Percentiles rank a stretch among this genome's conserved stretches.
Conservation (phyloP, 2,113 vertebrate species). For the Morphnarchus princeps region DNA sequence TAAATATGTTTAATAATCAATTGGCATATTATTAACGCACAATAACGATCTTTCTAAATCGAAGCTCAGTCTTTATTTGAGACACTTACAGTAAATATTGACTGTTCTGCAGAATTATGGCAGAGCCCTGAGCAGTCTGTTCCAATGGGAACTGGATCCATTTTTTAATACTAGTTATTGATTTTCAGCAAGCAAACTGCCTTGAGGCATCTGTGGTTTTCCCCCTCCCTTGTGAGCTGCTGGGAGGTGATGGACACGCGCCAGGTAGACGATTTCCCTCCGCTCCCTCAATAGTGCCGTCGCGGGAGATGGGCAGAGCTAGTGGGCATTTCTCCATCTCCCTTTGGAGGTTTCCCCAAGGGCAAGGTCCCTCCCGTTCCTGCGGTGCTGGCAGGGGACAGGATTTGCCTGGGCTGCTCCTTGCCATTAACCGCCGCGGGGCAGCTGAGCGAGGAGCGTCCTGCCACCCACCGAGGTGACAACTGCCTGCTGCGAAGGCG, state of each 20-base stretch:
- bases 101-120: conserved; percentile 73
- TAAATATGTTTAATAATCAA: conserved; percentile 78
- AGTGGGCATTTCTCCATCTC: neutral
- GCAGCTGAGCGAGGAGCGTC: neutral
- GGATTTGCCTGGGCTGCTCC: neutral
- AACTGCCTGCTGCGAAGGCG: neutral
- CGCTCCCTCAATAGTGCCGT: neutral
- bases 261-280: conserved; percentile 25
- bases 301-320: neutral
- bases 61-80: conserved; percentile 74
- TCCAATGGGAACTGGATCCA: conserved; percentile 63
- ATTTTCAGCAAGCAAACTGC: conserved; percentile 60
- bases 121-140: conserved; percentile 58
- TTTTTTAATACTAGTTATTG: conserved; percentile 77
- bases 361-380: neutral
- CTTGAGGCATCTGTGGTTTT: conserved; percentile 49
- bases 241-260: conserved; percentile 21
- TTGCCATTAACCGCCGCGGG: neutral
- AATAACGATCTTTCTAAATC: conserved; percentile 68
- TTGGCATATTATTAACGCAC: conserved; percentile 74
- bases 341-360: neutral
- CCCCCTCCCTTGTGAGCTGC: conserved; percentile 25
- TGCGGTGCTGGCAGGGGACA: neutral
- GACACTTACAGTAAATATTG: conserved; percentile 72
- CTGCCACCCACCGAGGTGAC: neutral